A percentile compares a stretch with the other conserved stretches of the same genome.
These are phyloP conservation scores for Characodon lateralis DNA, from an alignment of 2,797 vertebrate genomes.

Conservation along the genomic window DNA sequence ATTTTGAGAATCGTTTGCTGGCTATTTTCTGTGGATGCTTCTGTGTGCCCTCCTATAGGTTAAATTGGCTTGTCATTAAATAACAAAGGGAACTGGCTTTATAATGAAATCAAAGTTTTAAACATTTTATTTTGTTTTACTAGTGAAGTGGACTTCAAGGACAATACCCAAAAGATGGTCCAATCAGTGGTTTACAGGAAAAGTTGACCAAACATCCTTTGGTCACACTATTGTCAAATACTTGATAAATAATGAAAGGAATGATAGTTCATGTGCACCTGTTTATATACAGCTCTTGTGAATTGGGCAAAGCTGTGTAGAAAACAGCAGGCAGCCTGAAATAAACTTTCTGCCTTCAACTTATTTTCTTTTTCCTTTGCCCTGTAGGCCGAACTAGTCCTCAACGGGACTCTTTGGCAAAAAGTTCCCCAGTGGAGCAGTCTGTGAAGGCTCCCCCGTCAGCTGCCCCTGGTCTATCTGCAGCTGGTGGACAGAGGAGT, in stretches of 20 bases:
- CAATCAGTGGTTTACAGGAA: background rate
- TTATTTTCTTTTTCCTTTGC: background rate
- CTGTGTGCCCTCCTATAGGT: too few relatives aligned
- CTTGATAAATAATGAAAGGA: background rate
- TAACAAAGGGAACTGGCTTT: background rate
- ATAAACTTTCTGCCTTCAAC: background rate
- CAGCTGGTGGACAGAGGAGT: conserved; percentile 84
- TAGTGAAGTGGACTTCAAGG: background rate
- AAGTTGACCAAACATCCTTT: background rate
- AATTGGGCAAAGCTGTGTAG: background rate
- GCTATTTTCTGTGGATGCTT: too few relatives aligned
- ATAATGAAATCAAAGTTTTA: background rate
- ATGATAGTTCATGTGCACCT: background rate
- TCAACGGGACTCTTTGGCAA: conserved; percentile 83
- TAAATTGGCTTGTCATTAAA: background rate
- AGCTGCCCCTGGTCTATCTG: conserved; percentile 74
- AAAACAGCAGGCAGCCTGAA: background rate
- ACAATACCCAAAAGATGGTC: background rate
- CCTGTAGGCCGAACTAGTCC: conserved; percentile 85
- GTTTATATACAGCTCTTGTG: background rate
- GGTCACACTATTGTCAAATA: background rate
- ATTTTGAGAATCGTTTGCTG: too few relatives aligned
- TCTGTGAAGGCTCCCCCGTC: conserved; percentile 80
- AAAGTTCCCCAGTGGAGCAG: conserved; percentile 86
- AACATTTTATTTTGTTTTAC: background rate